Conservation (phyloP, 1,140 invertebrate genomes). For the Heliothis subflexa region DNA sequence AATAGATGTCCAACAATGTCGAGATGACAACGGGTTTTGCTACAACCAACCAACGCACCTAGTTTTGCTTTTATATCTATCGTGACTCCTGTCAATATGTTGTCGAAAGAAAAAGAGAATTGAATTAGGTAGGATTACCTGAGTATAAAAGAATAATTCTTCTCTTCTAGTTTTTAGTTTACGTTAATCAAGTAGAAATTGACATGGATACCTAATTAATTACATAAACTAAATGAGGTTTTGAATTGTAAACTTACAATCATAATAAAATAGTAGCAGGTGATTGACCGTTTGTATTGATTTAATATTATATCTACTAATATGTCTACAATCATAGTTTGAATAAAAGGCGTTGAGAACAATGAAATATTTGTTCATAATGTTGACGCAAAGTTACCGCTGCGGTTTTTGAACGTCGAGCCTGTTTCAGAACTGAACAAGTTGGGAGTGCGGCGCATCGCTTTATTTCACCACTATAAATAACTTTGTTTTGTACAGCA, state of each 20-base stretch:
- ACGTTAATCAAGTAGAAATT: too few species aligned
- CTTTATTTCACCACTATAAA: constrained; percentile 68
- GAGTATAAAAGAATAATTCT: not conserved
- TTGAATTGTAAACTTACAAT: too few species aligned
- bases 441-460: constrained; percentile 66
- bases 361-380: constrained; percentile 57
- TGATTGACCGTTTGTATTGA: too few species aligned
- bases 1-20: constrained; percentile 72
- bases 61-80: constrained; percentile 55
- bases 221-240: too few species aligned
- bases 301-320: not conserved
- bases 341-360: constrained; percentile 6
- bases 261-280: too few species aligned
- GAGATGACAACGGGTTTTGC: constrained; percentile 61
- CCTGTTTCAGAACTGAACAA: constrained; percentile 64
- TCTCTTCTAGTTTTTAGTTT: not conserved
- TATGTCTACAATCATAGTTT: not conserved
- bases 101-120: not conserved
- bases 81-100: constrained; percentile 38
- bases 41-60: constrained; percentile 46
- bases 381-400: constrained; percentile 70
- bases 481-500: constrained; percentile 72
- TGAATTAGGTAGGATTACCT: not conserved
- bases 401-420: constrained; percentile 70
- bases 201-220: too few species aligned